These are phyloP conservation scores for Ovis aries DNA, from an alignment of 2,113 vertebrate species.

Conservation along the genomic window ARS-UI_Ramb_v3.0 NC_056061.1:54340001-54340500, in stretches of 20 bases:
- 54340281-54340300: slow-evolving; percentile 16
- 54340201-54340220: background rate
- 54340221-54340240: background rate
- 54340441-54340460: background rate
- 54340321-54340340: slow-evolving; percentile 19
- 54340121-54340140: background rate
- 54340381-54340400: background rate
- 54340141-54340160: background rate
- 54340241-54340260: slow-evolving; percentile 15
- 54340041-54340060: background rate
- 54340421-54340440: background rate
- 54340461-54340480: background rate
- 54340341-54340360: background rate
- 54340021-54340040: background rate
- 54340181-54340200: background rate
- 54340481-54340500: background rate
- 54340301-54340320: background rate
- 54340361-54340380: background rate
- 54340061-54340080: background rate
- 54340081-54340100: background rate
- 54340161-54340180: background rate
- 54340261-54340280: background rate
- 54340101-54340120: background rate
- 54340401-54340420: background rate
- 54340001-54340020: background rate